Percentiles rank a stretch among this genome's conserved stretches.
Conservation (phyloP, 2,888 invertebrate species). For the Malthinus flaveolus region DNA sequence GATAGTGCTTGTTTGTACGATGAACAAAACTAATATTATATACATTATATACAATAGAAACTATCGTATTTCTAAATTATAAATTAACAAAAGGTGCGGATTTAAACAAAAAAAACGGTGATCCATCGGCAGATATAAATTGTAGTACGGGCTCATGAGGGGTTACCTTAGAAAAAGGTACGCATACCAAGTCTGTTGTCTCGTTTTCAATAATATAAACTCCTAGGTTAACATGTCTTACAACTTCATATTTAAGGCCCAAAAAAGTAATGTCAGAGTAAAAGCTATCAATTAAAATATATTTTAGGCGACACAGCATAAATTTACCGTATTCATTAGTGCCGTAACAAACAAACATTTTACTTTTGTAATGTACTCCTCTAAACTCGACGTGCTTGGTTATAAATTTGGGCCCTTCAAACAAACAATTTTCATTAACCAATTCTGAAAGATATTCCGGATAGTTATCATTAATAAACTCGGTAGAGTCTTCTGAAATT, state of each 20-base stretch:
- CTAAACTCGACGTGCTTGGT: background rate
- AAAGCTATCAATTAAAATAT: slow-evolving; percentile 1
- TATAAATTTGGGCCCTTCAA: background rate
- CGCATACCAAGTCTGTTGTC: background rate
- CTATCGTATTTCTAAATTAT: background rate
- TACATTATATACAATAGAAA: too few relatives aligned
- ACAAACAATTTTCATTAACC: background rate
- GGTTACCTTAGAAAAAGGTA: background rate
- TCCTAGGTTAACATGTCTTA: background rate
- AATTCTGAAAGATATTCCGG: background rate
- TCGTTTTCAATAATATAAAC: background rate
- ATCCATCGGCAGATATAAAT: background rate
- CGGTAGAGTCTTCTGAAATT: background rate
- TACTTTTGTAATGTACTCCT: background rate
- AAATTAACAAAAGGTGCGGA: background rate
- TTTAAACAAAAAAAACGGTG: slow-evolving; percentile 1
- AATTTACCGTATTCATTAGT: background rate
- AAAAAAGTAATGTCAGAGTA: background rate
- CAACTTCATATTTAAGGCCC: background rate
- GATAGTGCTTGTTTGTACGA: too few relatives aligned
- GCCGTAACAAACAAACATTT: slow-evolving; percentile 7
- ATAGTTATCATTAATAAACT: background rate
- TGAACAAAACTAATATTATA: too few relatives aligned
- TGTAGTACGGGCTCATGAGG: background rate
- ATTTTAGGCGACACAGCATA: background rate